Conservation (phyloP, 2,113 vertebrate genomes). For the Pantherophis guttatus region DNA sequence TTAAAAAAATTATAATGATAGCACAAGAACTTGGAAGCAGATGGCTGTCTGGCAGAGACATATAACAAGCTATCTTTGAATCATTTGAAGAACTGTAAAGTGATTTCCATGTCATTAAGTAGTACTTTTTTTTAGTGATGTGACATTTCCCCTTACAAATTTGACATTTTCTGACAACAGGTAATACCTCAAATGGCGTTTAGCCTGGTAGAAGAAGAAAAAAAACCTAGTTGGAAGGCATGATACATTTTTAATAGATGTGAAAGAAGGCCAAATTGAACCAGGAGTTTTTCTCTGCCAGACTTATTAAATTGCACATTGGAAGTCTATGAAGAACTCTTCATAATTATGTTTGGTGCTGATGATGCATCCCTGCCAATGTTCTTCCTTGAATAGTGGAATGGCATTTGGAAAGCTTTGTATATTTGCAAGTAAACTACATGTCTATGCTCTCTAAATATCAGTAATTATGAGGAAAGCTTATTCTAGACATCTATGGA, state of each 20-base stretch:
- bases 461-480: no score
- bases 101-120: conserved; percentile 32
- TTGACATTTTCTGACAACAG: conserved; percentile 30
- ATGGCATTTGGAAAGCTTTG: not conserved
- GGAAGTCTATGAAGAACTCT: not conserved
- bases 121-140: not conserved
- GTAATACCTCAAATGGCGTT: not conserved
- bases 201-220: not conserved
- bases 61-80: conserved; percentile 17
- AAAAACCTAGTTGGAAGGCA: not conserved
- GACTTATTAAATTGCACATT: not conserved
- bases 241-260: not conserved
- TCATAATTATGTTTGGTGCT: conserved; percentile 2
- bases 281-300: not conserved
- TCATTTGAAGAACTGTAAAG: conserved; percentile 35
- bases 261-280: not conserved
- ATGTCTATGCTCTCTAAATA: not conserved
- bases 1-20: not conserved
- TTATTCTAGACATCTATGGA: not conserved
- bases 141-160: conserved; percentile 43
- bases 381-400: not conserved
- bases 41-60: not conserved
- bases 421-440: not conserved
- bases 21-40: not conserved
- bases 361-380: not conserved